These are phyloP conservation scores for Troides helena DNA, from an alignment of 2,888 invertebrate species.

Conservation along the genomic window DNA sequence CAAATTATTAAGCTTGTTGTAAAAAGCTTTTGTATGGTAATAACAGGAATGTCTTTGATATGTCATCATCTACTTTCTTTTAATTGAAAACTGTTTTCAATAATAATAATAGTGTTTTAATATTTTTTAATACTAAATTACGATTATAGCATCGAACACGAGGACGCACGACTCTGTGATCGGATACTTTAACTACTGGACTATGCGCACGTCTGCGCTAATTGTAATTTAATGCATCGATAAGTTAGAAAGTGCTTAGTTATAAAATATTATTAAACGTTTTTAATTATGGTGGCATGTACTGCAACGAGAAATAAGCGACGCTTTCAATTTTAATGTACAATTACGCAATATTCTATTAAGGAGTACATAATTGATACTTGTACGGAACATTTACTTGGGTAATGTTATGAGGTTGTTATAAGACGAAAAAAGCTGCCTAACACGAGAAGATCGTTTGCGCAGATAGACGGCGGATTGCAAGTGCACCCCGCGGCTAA, in stretches of 20 bases:
- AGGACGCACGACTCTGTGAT: background rate
- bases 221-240: constrained; percentile 4
- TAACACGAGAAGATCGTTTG: constrained; percentile 50
- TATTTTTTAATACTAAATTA: no score
- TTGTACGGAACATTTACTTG: constrained; percentile 59
- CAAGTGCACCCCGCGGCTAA: constrained; percentile 55
- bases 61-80: no score
- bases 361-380: constrained; percentile 61
- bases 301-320: constrained; percentile 38
- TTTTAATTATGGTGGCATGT: constrained; percentile 27
- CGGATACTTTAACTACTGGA: background rate
- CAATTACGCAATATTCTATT: constrained; percentile 62
- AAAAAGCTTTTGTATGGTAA: no score
- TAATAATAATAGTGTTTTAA: no score
- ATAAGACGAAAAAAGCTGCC: constrained; percentile 44
- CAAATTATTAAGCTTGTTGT: no score
- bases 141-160: background rate
- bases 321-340: constrained; percentile 53
- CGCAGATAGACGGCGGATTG: constrained; percentile 52
- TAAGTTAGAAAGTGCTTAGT: constrained; percentile 6
- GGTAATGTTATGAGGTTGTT: constrained; percentile 53
- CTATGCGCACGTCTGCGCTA: background rate
- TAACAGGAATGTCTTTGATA: no score
- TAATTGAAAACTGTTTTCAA: no score
- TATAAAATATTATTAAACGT: constrained; percentile 7